Conservation (phyloP, 2,797 vertebrate species). For the Odontamblyopus rebecca region DNA sequence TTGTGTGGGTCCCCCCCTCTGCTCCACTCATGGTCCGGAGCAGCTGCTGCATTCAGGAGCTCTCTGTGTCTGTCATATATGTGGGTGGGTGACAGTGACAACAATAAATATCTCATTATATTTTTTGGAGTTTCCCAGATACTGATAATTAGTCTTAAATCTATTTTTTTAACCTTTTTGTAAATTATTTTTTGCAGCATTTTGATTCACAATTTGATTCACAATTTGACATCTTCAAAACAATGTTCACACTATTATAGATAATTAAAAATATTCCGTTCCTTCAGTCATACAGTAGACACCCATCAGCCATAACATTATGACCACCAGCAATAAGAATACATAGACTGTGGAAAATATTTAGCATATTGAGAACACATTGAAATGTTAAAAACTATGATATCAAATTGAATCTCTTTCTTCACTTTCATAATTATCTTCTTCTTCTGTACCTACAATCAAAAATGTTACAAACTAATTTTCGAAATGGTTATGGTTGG, state of each 20-base stretch:
- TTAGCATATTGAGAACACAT: neutral
- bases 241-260: neutral
- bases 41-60: slow-evolving; percentile 32
- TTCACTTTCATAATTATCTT: neutral
- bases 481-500: slow-evolving; percentile 6
- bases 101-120: neutral
- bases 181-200: neutral
- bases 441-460: neutral
- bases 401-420: neutral
- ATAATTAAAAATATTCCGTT: neutral
- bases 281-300: neutral
- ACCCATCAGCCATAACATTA: neutral
- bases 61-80: slow-evolving; percentile 59
- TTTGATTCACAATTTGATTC: too few species aligned
- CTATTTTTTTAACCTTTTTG: too few species aligned
- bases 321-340: neutral
- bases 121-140: too few species aligned
- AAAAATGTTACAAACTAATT: neutral
- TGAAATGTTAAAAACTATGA: neutral
- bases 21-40: slow-evolving; percentile 53
- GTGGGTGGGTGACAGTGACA: neutral
- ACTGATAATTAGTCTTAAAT: too few species aligned
- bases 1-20: slow-evolving; percentile 27
- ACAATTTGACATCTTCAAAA: neutral
- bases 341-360: neutral